Evolutionary conservation across 1,140 invertebrate genomes (phyloP).

Genomic region (Atta cephalotes): DNA sequence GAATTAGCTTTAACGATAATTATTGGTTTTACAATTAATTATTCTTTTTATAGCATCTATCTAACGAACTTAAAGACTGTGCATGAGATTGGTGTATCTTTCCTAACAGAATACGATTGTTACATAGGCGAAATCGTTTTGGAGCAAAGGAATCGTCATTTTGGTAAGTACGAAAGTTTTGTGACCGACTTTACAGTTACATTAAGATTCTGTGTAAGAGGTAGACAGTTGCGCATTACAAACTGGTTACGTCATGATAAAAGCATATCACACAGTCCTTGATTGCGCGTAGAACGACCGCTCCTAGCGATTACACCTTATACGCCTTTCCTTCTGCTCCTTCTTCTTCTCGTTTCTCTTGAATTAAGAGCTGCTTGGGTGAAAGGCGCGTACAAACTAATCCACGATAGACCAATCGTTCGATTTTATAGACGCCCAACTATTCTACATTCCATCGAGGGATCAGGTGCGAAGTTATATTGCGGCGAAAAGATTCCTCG

Average conservation of each 20-base stretch:
- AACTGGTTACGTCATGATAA: constrained; percentile 64
- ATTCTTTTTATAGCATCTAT: constrained; percentile 74
- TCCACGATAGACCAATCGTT: constrained; percentile 50
- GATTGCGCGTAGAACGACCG: constrained; percentile 28
- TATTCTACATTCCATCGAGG: constrained; percentile 28
- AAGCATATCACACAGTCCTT: constrained; percentile 60
- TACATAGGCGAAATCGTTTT: constrained; percentile 82
- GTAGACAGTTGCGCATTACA: constrained; percentile 43
- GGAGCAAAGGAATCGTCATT: constrained; percentile 63
- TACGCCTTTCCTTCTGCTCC: neutral
- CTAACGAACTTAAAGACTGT: constrained; percentile 77
- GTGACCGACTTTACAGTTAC: constrained; percentile 13
- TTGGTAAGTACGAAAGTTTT: constrained; percentile 62
- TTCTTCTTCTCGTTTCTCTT: neutral
- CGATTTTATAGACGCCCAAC: neutral
- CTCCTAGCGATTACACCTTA: constrained; percentile 1
- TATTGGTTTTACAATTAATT: neutral
- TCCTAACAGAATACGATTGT: constrained; percentile 70
- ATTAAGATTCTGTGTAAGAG: constrained; percentile 53
- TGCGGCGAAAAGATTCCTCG: constrained; percentile 20
- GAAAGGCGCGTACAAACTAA: constrained; percentile 74
- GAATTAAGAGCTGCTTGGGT: constrained; percentile 73
- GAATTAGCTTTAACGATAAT: neutral
- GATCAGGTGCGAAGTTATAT: neutral
- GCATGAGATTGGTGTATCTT: constrained; percentile 81